phyloP scores from a whole-genome alignment of 2,888 invertebrate genomes.

The Sphaeridia pumilis region DNA sequence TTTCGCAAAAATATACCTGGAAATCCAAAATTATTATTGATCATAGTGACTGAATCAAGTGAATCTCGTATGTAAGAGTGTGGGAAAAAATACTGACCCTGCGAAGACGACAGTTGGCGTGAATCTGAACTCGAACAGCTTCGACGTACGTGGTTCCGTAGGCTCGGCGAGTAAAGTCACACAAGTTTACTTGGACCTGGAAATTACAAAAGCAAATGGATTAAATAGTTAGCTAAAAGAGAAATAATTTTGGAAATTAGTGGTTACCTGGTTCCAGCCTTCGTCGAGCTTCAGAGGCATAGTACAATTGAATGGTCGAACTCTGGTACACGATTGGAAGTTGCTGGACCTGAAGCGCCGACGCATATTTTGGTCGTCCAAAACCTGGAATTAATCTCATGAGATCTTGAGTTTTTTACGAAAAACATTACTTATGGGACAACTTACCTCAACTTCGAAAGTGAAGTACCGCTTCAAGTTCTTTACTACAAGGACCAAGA shows the following conservation, averaged over 20 bases:
- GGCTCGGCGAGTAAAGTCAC: conserved; percentile 51
- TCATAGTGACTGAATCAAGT: too few species aligned
- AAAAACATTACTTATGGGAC: not conserved
- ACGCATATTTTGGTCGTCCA: conserved; percentile 51
- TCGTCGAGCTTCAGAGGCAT: conserved; percentile 54
- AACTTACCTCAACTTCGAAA: conserved; percentile 50
- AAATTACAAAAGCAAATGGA: too few species aligned
- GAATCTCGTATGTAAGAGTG: too few species aligned
- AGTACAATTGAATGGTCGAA: conserved; percentile 54
- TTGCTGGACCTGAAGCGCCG: conserved; percentile 52
- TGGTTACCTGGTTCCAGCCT: conserved; percentile 46
- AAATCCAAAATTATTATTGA: not conserved
- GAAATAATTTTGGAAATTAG: not conserved
- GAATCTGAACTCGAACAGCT: conserved; percentile 50
- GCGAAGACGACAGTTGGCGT: conserved; percentile 52
- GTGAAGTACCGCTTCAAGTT: conserved; percentile 54
- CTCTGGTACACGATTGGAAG: conserved; percentile 51
- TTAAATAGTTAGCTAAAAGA: not conserved
- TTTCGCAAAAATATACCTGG: conserved; percentile 46
- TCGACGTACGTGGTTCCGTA: conserved; percentile 54
- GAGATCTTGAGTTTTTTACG: not conserved
- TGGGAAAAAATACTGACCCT: conserved; percentile 45
- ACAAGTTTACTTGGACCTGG: conserved; percentile 51
- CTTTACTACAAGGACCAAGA: conserved; percentile 52
- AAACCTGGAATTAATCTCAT: conserved; percentile 40